A percentile compares a stretch with the other conserved stretches of the same genome.
phyloP scores from a whole-genome alignment of 2,113 vertebrate genomes.

The Pithys albifrons region DNA sequence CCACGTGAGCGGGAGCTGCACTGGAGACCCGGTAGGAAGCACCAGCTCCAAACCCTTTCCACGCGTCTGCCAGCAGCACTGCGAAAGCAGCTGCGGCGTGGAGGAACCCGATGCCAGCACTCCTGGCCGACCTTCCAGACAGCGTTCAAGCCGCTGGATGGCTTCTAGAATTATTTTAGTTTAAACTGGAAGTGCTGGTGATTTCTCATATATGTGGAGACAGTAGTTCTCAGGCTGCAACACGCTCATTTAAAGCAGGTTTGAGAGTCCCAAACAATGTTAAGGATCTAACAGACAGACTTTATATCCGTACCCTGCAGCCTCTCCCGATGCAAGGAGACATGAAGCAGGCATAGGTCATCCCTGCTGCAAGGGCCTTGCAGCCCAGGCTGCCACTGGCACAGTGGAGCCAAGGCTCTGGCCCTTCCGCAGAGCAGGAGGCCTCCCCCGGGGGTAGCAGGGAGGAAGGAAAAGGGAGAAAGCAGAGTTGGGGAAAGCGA shows the following conservation, averaged over 20 bases:
- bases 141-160: not conserved
- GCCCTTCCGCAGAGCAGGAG: not conserved
- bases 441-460: too few species aligned
- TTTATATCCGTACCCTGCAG: not conserved
- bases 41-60: not conserved
- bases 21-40: not conserved
- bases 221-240: not conserved
- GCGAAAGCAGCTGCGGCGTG: not conserved
- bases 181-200: not conserved
- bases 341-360: not conserved
- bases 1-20: not conserved
- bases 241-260: not conserved
- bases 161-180: not conserved
- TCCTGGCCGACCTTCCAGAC: not conserved
- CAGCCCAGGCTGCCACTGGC: not conserved
- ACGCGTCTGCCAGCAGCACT: not conserved
- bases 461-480: not conserved
- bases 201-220: not conserved
- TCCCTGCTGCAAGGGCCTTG: not conserved
- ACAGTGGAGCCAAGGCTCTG: not conserved
- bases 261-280: not conserved
- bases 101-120: not conserved
- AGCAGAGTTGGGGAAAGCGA: not conserved
- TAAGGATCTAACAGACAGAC: not conserved
- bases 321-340: not conserved